A percentile compares a stretch with the other conserved stretches of the same genome.
Evolutionary conservation across 2,888 invertebrate species (phyloP).

Genomic region (Phrixothrix hirtus): DNA sequence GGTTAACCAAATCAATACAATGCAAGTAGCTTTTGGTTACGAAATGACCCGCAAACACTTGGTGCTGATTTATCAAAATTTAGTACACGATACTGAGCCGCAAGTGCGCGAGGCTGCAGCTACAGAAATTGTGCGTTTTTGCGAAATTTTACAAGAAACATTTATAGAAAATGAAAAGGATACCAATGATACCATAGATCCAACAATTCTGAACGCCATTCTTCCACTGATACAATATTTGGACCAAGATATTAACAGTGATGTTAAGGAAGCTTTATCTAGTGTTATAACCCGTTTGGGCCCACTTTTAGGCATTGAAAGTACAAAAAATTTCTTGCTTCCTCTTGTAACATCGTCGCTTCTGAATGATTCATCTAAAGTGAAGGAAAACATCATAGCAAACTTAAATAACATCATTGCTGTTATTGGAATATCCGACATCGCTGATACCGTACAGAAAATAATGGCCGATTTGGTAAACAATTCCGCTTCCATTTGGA

Average conservation of each 20-base stretch:
- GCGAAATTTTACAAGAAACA: constrained; percentile 39
- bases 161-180: constrained; percentile 31
- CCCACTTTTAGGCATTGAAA: constrained; percentile 41
- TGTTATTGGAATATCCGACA: constrained; percentile 42
- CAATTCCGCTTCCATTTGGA: constrained; percentile 48
- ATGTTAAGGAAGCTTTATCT: constrained; percentile 45
- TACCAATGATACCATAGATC: constrained; percentile 41
- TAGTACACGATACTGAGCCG: constrained; percentile 43
- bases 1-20: constrained; percentile 41
- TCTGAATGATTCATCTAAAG: constrained; percentile 44
- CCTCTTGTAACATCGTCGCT: constrained; percentile 46
- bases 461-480: constrained; percentile 46
- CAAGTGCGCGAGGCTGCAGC: constrained; percentile 45
- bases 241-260: constrained; percentile 40
- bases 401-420: constrained; percentile 43
- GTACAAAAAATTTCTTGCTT: constrained; percentile 45
- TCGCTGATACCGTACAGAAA: constrained; percentile 45
- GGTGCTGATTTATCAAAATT: constrained; percentile 42
- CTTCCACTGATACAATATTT: constrained; percentile 43
- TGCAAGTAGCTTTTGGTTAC: constrained; percentile 40
- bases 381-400: constrained; percentile 48
- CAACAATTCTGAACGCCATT: constrained; percentile 43
- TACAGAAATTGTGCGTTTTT: constrained; percentile 43
- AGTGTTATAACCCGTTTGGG: constrained; percentile 44
- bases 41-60: constrained; percentile 40